Evolutionary conservation across 2,113 vertebrate species (phyloP).

Genomic region (Hyperopisus bebe): DNA sequence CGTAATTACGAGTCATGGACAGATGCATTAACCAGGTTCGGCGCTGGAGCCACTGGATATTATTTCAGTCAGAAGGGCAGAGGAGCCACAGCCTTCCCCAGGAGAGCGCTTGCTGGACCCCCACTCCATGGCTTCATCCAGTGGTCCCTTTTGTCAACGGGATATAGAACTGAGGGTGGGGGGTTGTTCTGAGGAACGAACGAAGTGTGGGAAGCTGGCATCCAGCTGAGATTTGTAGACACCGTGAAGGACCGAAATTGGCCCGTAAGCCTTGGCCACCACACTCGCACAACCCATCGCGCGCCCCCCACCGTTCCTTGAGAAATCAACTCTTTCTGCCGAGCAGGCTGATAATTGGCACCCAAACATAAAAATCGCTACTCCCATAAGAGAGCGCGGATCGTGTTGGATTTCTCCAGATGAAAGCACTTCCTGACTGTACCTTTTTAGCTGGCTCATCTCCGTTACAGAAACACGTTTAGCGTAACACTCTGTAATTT

Average conservation of each 20-base stretch:
- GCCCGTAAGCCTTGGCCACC: not conserved
- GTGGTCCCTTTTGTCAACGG: slow-evolving; percentile 62
- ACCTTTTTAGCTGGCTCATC: slow-evolving; percentile 12
- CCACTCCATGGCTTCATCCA: slow-evolving; percentile 61
- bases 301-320: not conserved
- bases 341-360: not conserved
- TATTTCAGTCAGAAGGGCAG: slow-evolving; percentile 76
- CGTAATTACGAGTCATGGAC: slow-evolving; percentile 84
- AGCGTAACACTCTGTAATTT: slow-evolving; percentile 5
- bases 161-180: slow-evolving; percentile 47
- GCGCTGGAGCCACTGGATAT: slow-evolving; percentile 84
- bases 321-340: not conserved
- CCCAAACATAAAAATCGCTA: not conserved
- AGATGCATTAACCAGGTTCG: slow-evolving; percentile 91
- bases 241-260: not conserved
- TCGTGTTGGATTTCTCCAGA: slow-evolving; percentile 14
- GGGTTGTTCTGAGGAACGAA: slow-evolving; percentile 42
- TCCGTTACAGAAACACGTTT: slow-evolving; percentile 1
- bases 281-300: not conserved
- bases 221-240: slow-evolving; percentile 15
- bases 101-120: slow-evolving; percentile 63
- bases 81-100: slow-evolving; percentile 71
- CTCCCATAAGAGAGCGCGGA: not conserved
- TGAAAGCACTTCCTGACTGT: slow-evolving; percentile 12
- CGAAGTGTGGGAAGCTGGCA: slow-evolving; percentile 13